phyloP scores from a whole-genome alignment of 2,797 vertebrate genomes.

The Novumbra hubbsi region DNA sequence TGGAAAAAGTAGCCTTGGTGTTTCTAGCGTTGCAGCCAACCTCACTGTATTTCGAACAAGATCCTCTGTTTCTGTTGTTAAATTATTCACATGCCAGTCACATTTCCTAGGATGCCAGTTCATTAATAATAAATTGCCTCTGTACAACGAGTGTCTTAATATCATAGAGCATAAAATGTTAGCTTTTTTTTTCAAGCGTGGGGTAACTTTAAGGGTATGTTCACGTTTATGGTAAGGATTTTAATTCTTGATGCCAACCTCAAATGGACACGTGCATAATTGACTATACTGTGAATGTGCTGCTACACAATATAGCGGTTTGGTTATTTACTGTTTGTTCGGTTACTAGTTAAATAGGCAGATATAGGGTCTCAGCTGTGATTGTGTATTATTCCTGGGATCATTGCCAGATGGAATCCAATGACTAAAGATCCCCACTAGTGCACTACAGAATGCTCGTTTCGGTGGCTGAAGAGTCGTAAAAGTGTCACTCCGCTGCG shows the following conservation, averaged over 20 bases:
- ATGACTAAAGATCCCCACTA: not conserved
- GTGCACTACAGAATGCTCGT: not conserved
- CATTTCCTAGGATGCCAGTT: constrained; percentile 48
- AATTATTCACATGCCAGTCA: constrained; percentile 65
- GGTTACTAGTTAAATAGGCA: constrained; percentile 10
- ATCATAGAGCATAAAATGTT: constrained; percentile 22
- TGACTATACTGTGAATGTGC: constrained; percentile 1
- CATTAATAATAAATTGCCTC: constrained; percentile 69
- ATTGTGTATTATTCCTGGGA: constrained; percentile 44
- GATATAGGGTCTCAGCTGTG: constrained; percentile 10
- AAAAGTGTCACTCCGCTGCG: constrained; percentile 21
- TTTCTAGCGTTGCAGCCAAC: not conserved
- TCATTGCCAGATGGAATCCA: constrained; percentile 36
- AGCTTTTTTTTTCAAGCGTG: constrained; percentile 25
- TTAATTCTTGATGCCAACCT: not conserved
- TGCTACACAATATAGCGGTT: not conserved
- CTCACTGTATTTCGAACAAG: constrained; percentile 22
- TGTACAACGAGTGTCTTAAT: constrained; percentile 1
- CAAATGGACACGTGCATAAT: not conserved
- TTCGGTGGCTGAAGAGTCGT: constrained; percentile 12
- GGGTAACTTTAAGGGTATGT: not conserved
- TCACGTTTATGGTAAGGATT: constrained; percentile 41
- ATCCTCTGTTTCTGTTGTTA: constrained; percentile 36
- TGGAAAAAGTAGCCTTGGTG: not conserved
- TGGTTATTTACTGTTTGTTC: constrained; percentile 10